Evolutionary conservation across 2,888 invertebrate species (phyloP), one percentile per base, ranked within the genome.

Genomic region (Dichetophora obliterata): DNA sequence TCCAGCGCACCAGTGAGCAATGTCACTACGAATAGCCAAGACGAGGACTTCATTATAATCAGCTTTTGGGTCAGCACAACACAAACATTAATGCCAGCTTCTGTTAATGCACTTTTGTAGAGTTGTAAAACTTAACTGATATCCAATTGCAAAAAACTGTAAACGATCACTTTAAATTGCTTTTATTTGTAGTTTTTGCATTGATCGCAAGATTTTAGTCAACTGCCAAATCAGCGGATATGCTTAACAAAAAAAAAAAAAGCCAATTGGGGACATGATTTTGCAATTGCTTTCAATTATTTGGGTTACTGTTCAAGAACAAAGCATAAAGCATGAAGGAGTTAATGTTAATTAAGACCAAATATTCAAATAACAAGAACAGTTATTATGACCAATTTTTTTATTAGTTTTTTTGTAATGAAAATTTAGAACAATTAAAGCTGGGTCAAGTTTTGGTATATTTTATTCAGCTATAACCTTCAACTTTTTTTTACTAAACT

Each of bases 141-240:
- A 65, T 68, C 77, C 37, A 74, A 69, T 76, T 69, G 69, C 69
- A 54, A 61, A 69, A 43, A 77, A 69, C 48, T 66, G 65, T 54
- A 43, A 65, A 37, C 66, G 72, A 66, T 66, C 71, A 57, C 66
- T 65, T 48, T 8, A 24, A 14, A 27, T 4, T 72, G 22, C 43
- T 22, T 65, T 72, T 66, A 72, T 69, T 65, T 52, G 24, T 54
- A 43, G 48, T 57, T 52, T 75, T 54, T 27, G 19, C 31, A 5
- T 24, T 16, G 70, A n/a, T 52, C 37, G 16, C 2, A 34, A 27
- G 34, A 19, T 71, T 24, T n/a, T 19, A 54, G 9, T 43, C 24
- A 54, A 24, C 3, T 71, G 71, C 71, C 5, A 31, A 31, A n/a
- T 34, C 71, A n/a, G 57, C 71, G 71, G 34, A 71, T 57, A 24